Evolutionary conservation across 2,888 invertebrate species (phyloP).

Genomic region (Eristalis pertinax): DNA sequence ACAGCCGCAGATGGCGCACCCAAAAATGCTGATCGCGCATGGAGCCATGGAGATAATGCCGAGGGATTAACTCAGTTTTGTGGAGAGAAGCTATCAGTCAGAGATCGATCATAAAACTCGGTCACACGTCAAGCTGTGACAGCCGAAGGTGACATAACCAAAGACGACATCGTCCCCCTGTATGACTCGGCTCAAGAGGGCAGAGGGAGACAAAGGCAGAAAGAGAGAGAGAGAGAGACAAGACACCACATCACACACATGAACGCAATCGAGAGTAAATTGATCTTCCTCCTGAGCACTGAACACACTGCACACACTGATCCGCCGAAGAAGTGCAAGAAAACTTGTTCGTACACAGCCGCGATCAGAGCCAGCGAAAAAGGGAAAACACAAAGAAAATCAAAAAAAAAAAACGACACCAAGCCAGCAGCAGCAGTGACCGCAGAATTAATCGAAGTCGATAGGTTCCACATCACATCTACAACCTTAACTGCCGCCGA

Average conservation of each 20-base stretch:
- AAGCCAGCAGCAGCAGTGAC: slow-evolving; percentile 33
- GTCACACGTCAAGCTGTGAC: slow-evolving; percentile 59
- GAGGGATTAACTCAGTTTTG: slow-evolving; percentile 17
- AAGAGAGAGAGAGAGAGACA: too few species aligned
- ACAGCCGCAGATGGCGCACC: slow-evolving; percentile 31
- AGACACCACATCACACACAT: background rate
- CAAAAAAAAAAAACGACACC: slow-evolving; percentile 35
- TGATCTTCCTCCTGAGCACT: slow-evolving; percentile 46
- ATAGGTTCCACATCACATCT: slow-evolving; percentile 54
- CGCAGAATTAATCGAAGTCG: slow-evolving; percentile 68
- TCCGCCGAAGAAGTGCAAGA: slow-evolving; percentile 47
- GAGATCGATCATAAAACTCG: slow-evolving; percentile 66
- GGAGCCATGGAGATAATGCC: slow-evolving; percentile 17
- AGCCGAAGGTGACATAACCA: slow-evolving; percentile 64
- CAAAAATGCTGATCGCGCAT: slow-evolving; percentile 25
- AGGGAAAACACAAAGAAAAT: background rate
- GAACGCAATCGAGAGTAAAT: slow-evolving; percentile 51
- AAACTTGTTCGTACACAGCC: slow-evolving; percentile 57
- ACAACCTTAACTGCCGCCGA: slow-evolving; percentile 38
- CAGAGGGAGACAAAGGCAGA: too few species aligned
- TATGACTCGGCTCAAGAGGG: background rate
- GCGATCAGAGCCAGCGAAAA: slow-evolving; percentile 5
- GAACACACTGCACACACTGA: slow-evolving; percentile 1
- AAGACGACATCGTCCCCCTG: slow-evolving; percentile 52
- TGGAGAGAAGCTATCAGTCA: slow-evolving; percentile 51